Percentiles rank a stretch among this genome's conserved stretches.
phyloP scores from a whole-genome alignment of 2,797 vertebrate genomes.

The Pyrocephalus nanus region DNA sequence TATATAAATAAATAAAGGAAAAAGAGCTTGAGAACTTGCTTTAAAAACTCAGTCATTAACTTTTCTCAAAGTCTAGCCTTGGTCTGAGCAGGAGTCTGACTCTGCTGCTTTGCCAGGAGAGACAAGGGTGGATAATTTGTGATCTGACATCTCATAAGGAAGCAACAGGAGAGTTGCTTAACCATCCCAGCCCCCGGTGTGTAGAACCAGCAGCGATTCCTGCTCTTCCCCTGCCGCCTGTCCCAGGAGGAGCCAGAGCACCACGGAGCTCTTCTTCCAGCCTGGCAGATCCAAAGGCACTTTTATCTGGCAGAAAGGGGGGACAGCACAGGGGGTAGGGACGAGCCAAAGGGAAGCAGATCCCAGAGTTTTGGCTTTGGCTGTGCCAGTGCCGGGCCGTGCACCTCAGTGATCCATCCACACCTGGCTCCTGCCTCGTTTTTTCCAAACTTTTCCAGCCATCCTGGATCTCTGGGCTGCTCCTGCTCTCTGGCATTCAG shows the following conservation, averaged over 20 bases:
- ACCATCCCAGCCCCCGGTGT: neutral
- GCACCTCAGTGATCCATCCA: neutral
- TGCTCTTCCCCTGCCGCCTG: conserved; percentile 13
- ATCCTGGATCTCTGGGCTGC: neutral
- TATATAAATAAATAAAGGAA: neutral
- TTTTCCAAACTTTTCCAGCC: neutral
- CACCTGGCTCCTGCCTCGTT: neutral
- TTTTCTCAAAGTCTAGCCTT: too few relatives aligned
- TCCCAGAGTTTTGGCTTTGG: neutral
- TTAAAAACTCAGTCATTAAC: too few relatives aligned
- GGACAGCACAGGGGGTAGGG: neutral
- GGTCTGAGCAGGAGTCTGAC: too few relatives aligned
- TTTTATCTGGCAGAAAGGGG: conserved; percentile 21
- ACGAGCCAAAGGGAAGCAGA: neutral
- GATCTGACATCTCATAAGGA: neutral
- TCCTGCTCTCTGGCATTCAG: too few relatives aligned
- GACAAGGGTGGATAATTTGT: neutral
- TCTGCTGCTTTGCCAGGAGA: neutral
- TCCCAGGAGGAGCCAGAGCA: neutral
- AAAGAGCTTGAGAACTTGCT: too few relatives aligned
- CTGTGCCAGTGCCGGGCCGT: neutral
- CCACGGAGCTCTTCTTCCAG: neutral
- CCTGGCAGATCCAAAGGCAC: neutral
- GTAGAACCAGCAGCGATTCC: neutral
- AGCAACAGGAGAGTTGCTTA: neutral